Evolutionary conservation across 37 sponge, comb jelly and placozoan genomes (phyloP).

Genomic region (Petrosia ficiformis): DNA sequence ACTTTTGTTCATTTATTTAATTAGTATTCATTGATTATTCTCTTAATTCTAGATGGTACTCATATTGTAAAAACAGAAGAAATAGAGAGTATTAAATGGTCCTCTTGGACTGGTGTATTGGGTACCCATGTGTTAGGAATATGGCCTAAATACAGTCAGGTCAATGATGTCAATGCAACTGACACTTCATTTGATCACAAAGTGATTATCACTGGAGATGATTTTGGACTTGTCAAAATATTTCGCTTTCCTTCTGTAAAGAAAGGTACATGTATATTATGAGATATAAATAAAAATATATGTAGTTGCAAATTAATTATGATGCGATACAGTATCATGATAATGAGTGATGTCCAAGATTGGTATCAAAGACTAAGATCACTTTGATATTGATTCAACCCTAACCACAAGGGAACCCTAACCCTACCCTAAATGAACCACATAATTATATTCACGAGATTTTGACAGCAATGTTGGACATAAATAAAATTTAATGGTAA

Average conservation of each 20-base stretch:
- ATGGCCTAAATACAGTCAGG: constrained; percentile 94
- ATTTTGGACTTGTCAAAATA: constrained; percentile 96
- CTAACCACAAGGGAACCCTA: no score
- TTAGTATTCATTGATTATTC: neutral
- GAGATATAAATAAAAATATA: neutral
- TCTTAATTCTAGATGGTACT: constrained; percentile 47
- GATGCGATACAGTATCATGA: no score
- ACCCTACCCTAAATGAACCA: no score
- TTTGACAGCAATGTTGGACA: no score
- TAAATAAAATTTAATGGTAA: no score
- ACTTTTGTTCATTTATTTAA: constrained; percentile 22
- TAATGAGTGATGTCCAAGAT: no score
- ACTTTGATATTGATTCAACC: no score
- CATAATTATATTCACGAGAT: no score
- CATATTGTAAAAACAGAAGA: constrained; percentile 58
- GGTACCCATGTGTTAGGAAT: constrained; percentile 87
- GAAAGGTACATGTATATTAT: constrained; percentile 64
- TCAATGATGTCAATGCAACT: constrained; percentile 90
- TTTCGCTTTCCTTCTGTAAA: constrained; percentile 85
- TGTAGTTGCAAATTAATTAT: neutral
- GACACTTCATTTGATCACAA: constrained; percentile 66
- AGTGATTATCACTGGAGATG: constrained; percentile 92
- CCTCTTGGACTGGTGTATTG: constrained; percentile 81
- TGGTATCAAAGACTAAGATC: no score
- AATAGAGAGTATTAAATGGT: constrained; percentile 77